These are phyloP conservation scores for Ommatoiulus sabulosus DNA, from an alignment of 2,888 invertebrate genomes.

Conservation along the genomic window DNA sequence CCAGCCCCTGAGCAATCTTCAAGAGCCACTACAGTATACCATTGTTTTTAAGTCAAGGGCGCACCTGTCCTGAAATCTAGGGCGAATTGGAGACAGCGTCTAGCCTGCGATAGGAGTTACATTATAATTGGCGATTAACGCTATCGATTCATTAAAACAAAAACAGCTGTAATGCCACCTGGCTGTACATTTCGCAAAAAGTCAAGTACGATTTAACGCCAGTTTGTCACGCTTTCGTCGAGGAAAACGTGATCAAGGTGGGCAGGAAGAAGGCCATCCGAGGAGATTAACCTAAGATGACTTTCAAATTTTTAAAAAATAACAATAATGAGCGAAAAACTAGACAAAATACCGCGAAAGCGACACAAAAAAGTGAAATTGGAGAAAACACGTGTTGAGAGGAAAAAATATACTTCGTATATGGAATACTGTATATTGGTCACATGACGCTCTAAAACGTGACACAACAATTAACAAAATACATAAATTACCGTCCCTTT, in stretches of 20 bases:
- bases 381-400: not conserved
- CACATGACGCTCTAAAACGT: not conserved
- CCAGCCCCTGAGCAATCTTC: too few species aligned
- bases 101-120: not conserved
- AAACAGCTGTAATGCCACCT: constrained; percentile 22
- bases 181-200: not conserved
- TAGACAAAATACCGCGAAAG: not conserved
- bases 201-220: too few species aligned
- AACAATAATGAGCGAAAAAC: not conserved
- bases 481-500: not conserved
- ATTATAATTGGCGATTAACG: not conserved
- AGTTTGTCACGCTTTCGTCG: not conserved
- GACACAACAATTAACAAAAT: not conserved
- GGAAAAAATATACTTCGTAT: not conserved
- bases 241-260: constrained; percentile 8
- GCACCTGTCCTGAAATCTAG: not conserved
- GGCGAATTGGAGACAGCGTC: not conserved
- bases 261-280: not conserved
- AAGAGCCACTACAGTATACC: too few species aligned
- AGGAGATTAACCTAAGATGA: constrained; percentile 11
- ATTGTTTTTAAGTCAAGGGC: too few species aligned
- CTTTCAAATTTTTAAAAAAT: not conserved
- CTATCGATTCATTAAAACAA: not conserved
- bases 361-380: not conserved
- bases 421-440: too few species aligned